phyloP scores from a whole-genome alignment of 2,113 vertebrate genomes.

The Genyomyrus donnyi region DNA sequence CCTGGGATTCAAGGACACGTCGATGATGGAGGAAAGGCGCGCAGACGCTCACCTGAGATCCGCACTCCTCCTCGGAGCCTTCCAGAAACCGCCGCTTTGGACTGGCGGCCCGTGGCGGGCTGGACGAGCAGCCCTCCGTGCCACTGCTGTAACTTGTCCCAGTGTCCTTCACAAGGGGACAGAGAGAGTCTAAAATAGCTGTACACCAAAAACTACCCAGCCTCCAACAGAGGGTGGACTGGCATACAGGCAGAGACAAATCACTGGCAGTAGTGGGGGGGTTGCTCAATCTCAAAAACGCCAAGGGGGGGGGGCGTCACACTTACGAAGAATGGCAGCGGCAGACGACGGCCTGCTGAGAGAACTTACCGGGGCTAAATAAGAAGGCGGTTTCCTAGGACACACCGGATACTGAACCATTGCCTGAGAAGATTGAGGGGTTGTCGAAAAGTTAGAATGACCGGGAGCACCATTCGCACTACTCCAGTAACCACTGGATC shows the following conservation, averaged over 20 bases:
- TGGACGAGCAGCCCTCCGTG: conserved; percentile 36
- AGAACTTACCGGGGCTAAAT: conserved; percentile 53
- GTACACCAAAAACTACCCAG: neutral
- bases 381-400: conserved; percentile 56
- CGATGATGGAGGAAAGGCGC: neutral
- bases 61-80: conserved; percentile 32
- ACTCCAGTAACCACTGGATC: conserved; percentile 63
- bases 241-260: neutral
- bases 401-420: conserved; percentile 72
- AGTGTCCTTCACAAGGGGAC: conserved; percentile 38
- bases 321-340: neutral
- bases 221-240: neutral
- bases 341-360: neutral
- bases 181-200: conserved; percentile 1
- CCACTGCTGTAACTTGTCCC: conserved; percentile 39
- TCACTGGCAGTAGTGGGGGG: neutral
- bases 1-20: neutral
- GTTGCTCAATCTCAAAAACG: neutral
- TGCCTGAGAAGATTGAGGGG: conserved; percentile 64
- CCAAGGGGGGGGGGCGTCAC: neutral
- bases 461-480: conserved; percentile 55
- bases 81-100: conserved; percentile 50
- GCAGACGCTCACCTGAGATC: conserved; percentile 25
- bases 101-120: conserved; percentile 41
- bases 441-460: conserved; percentile 64